These are phyloP conservation scores for Habropoda laboriosa DNA, from an alignment of 1,140 invertebrate species.

Conservation along the genomic window DNA sequence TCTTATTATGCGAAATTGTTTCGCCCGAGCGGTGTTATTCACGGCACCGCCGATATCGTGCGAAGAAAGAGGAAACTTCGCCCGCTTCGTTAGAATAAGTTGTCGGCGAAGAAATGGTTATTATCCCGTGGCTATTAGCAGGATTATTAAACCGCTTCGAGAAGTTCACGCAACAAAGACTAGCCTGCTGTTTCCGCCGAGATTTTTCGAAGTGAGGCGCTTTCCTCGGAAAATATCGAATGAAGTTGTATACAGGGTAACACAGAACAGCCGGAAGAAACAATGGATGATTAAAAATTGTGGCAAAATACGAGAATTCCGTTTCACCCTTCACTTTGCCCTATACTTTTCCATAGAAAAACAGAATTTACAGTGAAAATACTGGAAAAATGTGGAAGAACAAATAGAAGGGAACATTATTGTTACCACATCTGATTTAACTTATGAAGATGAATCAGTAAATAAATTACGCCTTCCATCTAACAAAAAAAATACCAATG, in stretches of 20 bases:
- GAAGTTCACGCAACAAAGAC: neutral
- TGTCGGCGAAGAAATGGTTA: slow-evolving; percentile 10
- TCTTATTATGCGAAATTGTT: slow-evolving; percentile 6
- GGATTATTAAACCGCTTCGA: slow-evolving; percentile 19
- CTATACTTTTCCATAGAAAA: too few relatives aligned
- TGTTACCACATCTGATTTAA: too few relatives aligned
- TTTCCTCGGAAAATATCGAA: neutral
- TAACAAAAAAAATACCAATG: too few relatives aligned
- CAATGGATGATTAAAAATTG: neutral
- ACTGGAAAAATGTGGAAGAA: too few relatives aligned
- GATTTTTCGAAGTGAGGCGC: neutral
- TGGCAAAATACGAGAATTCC: neutral
- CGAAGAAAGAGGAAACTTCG: slow-evolving; percentile 7
- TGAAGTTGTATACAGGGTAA: neutral
- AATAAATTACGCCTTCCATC: too few relatives aligned
- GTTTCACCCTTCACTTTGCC: neutral
- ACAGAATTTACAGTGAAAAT: too few relatives aligned
- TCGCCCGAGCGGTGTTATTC: neutral
- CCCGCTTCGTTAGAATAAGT: slow-evolving; percentile 21
- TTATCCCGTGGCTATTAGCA: slow-evolving; percentile 16
- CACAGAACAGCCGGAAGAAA: neutral
- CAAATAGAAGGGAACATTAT: too few relatives aligned
- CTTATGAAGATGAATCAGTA: too few relatives aligned
- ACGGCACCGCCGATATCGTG: neutral
- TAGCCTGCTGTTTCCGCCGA: neutral